phyloP scores from a whole-genome alignment of 1,140 invertebrate species.

The Mylabris phalerata region DNA sequence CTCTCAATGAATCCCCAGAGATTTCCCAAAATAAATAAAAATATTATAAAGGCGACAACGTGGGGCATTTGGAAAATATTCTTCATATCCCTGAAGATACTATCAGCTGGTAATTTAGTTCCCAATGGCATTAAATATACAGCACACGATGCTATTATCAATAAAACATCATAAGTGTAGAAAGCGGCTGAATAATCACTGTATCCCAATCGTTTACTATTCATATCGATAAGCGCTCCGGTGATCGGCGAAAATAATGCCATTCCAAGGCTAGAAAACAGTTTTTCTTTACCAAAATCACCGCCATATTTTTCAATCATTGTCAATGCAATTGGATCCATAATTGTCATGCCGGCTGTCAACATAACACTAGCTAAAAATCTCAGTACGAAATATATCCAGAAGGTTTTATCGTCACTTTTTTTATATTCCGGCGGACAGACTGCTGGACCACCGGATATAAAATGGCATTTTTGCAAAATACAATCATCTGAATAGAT shows the following conservation, averaged over 20 bases:
- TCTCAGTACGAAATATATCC: slow-evolving; percentile 68
- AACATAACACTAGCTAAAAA: slow-evolving; percentile 69
- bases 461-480: slow-evolving; percentile 63
- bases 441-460: slow-evolving; percentile 61
- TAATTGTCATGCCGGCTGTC: slow-evolving; percentile 67
- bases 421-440: slow-evolving; percentile 68
- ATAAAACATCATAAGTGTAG: slow-evolving; percentile 63
- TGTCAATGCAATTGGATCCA: slow-evolving; percentile 74
- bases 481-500: slow-evolving; percentile 49
- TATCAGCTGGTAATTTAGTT: slow-evolving; percentile 63
- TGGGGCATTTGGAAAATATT: slow-evolving; percentile 67
- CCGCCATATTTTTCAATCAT: slow-evolving; percentile 74
- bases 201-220: slow-evolving; percentile 54
- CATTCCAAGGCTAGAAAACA: slow-evolving; percentile 73
- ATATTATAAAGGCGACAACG: slow-evolving; percentile 67
- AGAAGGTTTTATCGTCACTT: slow-evolving; percentile 66
- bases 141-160: slow-evolving; percentile 60
- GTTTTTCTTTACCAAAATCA: slow-evolving; percentile 69
- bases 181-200: slow-evolving; percentile 73
- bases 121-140: slow-evolving; percentile 65
- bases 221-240: slow-evolving; percentile 67
- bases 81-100: slow-evolving; percentile 60
- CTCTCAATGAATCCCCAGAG: slow-evolving; percentile 82
- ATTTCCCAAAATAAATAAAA: slow-evolving; percentile 68
- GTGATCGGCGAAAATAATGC: slow-evolving; percentile 74